phyloP scores from a whole-genome alignment of 2,797 vertebrate species.

The Graptemys geographica region DNA sequence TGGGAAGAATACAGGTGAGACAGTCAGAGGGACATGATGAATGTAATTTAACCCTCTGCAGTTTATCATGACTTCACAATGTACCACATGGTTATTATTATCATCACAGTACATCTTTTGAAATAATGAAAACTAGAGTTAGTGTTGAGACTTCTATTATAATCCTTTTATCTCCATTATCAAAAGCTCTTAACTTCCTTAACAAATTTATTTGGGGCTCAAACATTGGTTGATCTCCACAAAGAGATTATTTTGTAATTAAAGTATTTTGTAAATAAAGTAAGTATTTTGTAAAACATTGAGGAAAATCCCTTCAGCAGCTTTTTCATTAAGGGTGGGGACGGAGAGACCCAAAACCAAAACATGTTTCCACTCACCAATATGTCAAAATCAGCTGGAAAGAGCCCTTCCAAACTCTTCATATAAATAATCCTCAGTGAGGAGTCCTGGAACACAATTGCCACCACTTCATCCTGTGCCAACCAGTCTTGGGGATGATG shows the following conservation, averaged over 20 bases:
- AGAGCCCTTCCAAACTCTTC: not conserved
- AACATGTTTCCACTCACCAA: not conserved
- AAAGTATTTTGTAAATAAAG: not conserved
- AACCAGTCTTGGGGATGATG: not conserved
- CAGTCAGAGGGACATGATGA: not conserved
- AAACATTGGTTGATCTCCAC: not conserved
- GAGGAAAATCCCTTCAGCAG: not conserved
- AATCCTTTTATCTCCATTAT: not conserved
- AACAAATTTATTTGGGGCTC: not conserved
- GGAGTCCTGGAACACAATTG: not conserved
- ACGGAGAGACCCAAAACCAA: not conserved
- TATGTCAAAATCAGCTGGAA: not conserved
- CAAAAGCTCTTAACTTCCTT: not conserved
- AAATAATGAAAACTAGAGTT: not conserved
- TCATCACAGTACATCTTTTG: not conserved
- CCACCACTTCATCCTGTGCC: not conserved
- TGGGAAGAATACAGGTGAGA: not conserved
- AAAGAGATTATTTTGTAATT: not conserved
- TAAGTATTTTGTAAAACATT: not conserved
- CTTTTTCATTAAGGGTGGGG: not conserved
- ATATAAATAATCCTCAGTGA: not conserved
- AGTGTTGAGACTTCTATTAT: not conserved
- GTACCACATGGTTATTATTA: not conserved
- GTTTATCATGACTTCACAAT: not conserved
- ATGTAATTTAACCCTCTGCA: not conserved